These are phyloP conservation scores for Ochropacha duplaris DNA, from an alignment of 2,888 invertebrate genomes.

Conservation along the genomic window DNA sequence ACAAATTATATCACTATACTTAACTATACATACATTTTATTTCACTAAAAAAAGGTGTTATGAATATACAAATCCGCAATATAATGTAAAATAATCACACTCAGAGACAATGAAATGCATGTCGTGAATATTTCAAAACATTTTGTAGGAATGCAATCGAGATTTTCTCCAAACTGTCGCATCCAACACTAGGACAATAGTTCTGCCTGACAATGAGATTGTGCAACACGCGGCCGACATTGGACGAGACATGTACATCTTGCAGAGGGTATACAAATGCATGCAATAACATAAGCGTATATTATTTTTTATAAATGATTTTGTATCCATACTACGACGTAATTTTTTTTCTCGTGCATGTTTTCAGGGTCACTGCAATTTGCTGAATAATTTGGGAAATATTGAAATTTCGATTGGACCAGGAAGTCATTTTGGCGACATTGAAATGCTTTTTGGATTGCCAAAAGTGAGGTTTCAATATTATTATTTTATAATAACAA, in stretches of 20 bases:
- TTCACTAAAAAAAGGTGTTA: neutral
- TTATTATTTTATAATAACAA: constrained; percentile 1
- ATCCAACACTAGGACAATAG: constrained; percentile 61
- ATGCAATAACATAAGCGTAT: constrained; percentile 3
- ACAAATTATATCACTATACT: too few relatives aligned
- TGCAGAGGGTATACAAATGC: constrained; percentile 65
- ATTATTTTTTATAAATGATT: constrained; percentile 4
- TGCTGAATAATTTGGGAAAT: constrained; percentile 55
- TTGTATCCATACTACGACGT: too few relatives aligned
- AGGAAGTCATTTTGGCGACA: constrained; percentile 63
- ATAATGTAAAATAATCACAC: neutral
- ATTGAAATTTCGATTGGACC: constrained; percentile 55
- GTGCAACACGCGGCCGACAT: constrained; percentile 76
- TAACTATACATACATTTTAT: too few relatives aligned
- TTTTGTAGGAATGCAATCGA: constrained; percentile 57
- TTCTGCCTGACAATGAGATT: constrained; percentile 72
- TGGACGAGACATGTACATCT: constrained; percentile 75
- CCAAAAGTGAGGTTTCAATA: constrained; percentile 58
- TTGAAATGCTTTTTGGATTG: constrained; percentile 77
- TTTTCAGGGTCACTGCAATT: constrained; percentile 71
- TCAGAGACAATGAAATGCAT: neutral
- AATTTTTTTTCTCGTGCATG: constrained; percentile 3
- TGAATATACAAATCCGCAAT: neutral
- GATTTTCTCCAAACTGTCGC: constrained; percentile 75
- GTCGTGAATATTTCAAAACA: constrained; percentile 16